Evolutionary conservation across 1,140 invertebrate genomes (phyloP).

Genomic region (Eubasilissa regina): DNA sequence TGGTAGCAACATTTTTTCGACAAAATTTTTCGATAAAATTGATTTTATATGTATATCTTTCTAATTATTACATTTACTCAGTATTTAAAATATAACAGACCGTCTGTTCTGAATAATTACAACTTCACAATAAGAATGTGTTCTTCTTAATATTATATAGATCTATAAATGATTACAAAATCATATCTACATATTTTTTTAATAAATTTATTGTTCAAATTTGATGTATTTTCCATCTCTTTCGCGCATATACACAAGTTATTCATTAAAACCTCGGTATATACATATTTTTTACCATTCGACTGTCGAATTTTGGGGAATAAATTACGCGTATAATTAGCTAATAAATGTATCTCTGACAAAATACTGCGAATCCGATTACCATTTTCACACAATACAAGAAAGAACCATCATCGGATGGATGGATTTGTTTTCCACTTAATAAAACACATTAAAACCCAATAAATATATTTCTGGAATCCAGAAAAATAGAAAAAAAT

Average conservation of each 20-base stretch:
- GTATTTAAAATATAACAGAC: no score
- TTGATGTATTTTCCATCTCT: neutral
- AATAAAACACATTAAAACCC: constrained; percentile 55
- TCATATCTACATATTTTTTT: no score
- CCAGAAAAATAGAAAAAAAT: neutral
- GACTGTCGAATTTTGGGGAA: neutral
- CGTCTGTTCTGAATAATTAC: no score
- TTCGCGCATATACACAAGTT: neutral
- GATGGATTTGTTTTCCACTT: constrained; percentile 44
- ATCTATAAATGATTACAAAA: no score
- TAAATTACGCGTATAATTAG: constrained; percentile 34
- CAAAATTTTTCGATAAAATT: no score
- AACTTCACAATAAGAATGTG: no score
- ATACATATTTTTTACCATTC: neutral
- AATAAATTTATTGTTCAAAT: no score
- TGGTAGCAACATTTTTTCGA: no score
- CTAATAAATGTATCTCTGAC: constrained; percentile 24
- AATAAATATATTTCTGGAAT: constrained; percentile 44
- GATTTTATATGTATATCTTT: no score
- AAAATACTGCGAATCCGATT: constrained; percentile 1
- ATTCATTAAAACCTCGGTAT: neutral
- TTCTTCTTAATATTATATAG: no score
- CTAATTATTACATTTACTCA: no score
- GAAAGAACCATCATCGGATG: constrained; percentile 6
- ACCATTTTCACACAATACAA: constrained; percentile 34